These are phyloP conservation scores for Leptodactylus fallax DNA, from an alignment of 2,797 vertebrate species.

Conservation along the genomic window DNA sequence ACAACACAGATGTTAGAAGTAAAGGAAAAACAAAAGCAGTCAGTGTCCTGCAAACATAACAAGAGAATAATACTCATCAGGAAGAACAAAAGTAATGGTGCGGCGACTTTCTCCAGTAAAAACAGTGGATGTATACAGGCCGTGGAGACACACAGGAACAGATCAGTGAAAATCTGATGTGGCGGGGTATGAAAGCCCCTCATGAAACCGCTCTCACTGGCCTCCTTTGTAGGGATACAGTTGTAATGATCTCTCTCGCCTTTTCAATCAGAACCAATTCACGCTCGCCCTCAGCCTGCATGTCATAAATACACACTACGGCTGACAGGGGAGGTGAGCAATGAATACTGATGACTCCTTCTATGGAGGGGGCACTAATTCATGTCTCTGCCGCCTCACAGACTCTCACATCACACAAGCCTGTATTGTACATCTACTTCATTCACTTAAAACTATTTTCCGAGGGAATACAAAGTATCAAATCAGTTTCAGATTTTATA, in stretches of 20 bases:
- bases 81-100: conserved; percentile 43
- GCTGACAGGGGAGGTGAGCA: conserved; percentile 49
- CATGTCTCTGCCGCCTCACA: conserved; percentile 1
- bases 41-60: conserved; percentile 51
- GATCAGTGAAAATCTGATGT: conserved; percentile 36
- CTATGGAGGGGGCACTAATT: conserved; percentile 31
- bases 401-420: conserved; percentile 42
- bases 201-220: conserved; percentile 20
- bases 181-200: conserved; percentile 19
- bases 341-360: conserved; percentile 51
- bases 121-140: conserved; percentile 36
- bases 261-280: conserved; percentile 52
- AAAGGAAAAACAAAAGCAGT: conserved; percentile 56
- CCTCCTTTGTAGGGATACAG: conserved; percentile 27
- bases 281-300: conserved; percentile 46
- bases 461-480: conserved; percentile 10
- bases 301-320: conserved; percentile 56
- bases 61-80: conserved; percentile 41
- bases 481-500: background rate
- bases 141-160: conserved; percentile 4
- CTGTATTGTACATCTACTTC: conserved; percentile 6
- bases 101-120: conserved; percentile 30
- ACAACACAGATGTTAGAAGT: conserved; percentile 57
- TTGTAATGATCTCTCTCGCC: conserved; percentile 27
- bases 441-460: conserved; percentile 7